Conservation (phyloP, 2,797 vertebrate genomes). For the Crax fasciolata region DNA sequence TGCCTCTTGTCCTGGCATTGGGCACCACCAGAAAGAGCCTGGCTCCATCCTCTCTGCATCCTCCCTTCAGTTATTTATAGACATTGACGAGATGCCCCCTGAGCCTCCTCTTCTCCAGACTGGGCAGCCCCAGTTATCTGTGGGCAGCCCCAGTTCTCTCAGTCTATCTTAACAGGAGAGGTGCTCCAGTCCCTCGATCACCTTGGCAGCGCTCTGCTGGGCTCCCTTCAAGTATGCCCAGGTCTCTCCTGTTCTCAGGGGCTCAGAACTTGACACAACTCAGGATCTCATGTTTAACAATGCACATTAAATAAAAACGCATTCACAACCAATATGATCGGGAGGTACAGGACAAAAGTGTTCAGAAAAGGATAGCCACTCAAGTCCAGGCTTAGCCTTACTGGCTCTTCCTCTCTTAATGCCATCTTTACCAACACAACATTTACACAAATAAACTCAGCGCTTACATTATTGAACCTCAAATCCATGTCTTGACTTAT, state of each 20-base stretch:
- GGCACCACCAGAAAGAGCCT: not conserved
- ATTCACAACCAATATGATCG: not conserved
- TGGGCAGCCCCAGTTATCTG: not conserved
- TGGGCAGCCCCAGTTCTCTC: not conserved
- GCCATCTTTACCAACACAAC: not conserved
- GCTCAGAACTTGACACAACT: not conserved
- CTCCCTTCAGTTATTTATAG: not conserved
- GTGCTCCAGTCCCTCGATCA: not conserved
- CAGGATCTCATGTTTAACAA: not conserved
- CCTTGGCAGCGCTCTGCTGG: not conserved
- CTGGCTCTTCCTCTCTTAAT: not conserved
- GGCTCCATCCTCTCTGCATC: not conserved
- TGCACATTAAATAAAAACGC: not conserved
- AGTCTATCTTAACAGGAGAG: not conserved
- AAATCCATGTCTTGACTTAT: not conserved
- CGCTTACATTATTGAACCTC: not conserved
- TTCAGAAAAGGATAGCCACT: accelerated
- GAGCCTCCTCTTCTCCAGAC: not conserved
- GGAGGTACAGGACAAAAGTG: not conserved
- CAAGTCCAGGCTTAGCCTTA: not conserved
- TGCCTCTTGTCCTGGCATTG: not conserved
- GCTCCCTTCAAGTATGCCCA: not conserved
- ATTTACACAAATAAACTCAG: not conserved
- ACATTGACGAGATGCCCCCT: not conserved
- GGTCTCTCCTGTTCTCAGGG: not conserved